These are phyloP conservation scores for Leucania comma DNA, from an alignment of 2,888 invertebrate species.

Conservation along the genomic window DNA sequence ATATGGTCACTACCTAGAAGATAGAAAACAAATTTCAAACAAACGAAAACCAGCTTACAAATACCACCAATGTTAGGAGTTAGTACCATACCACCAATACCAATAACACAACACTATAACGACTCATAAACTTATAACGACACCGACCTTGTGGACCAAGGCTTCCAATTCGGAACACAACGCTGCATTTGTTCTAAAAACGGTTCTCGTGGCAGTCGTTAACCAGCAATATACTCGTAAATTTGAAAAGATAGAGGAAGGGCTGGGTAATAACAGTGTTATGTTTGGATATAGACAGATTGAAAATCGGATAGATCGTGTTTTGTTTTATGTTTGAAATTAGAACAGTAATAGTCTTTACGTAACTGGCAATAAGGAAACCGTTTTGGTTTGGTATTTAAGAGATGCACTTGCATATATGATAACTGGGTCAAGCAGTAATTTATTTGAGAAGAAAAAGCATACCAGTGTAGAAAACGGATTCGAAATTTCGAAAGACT, in stretches of 20 bases:
- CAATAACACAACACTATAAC: constrained; percentile 38
- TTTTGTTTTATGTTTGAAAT: neutral
- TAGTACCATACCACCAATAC: constrained; percentile 1
- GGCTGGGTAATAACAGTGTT: constrained; percentile 24
- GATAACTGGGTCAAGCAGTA: neutral
- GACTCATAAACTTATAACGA: constrained; percentile 53
- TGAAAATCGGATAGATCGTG: neutral
- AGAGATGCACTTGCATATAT: neutral
- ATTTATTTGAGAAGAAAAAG: neutral
- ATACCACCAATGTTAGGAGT: neutral
- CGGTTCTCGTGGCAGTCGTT: constrained; percentile 40
- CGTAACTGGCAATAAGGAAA: constrained; percentile 7
- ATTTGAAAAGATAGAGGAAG: constrained; percentile 43
- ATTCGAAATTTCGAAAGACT: neutral
- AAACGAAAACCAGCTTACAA: constrained; percentile 6
- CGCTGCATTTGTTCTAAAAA: constrained; percentile 50
- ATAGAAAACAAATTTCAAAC: neutral
- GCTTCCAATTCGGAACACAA: constrained; percentile 48
- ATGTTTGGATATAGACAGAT: constrained; percentile 24
- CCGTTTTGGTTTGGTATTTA: neutral
- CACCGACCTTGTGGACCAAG: constrained; percentile 50
- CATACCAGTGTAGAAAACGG: neutral
- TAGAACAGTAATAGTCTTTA: constrained; percentile 5
- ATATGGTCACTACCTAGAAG: neutral
- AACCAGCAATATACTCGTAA: constrained; percentile 52